Percentiles rank a stretch among this genome's conserved stretches.
Conservation (phyloP, 2,113 vertebrate genomes). For the Alces alces region DNA sequence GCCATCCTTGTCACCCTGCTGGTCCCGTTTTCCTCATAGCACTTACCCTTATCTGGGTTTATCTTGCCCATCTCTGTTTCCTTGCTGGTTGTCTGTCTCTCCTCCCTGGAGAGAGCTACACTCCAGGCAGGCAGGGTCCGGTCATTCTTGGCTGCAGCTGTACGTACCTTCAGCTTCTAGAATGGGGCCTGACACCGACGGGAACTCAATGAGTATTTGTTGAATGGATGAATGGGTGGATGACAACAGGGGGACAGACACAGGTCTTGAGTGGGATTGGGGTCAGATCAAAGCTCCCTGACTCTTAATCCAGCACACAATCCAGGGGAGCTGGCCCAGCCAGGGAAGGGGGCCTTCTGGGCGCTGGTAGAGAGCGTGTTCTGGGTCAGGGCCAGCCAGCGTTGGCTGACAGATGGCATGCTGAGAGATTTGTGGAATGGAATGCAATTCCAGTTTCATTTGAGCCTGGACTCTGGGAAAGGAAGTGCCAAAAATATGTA, state of each 20-base stretch:
- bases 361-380: not conserved
- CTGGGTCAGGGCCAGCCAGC: not conserved
- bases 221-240: conserved; percentile 68
- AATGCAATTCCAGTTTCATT: not conserved
- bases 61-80: not conserved
- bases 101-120: not conserved
- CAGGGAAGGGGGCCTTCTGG: not conserved
- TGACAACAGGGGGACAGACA: not conserved
- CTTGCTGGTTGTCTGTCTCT: not conserved
- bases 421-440: not conserved
- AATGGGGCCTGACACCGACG: fast-evolving
- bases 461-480: not conserved
- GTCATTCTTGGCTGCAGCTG: fast-evolving
- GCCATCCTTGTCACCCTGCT: not conserved
- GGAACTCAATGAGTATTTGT: conserved; percentile 56
- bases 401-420: not conserved
- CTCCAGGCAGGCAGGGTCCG: too few species aligned
- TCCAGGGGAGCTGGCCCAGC: not conserved
- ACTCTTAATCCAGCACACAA: not conserved
- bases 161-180: not conserved
- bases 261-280: not conserved
- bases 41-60: not conserved
- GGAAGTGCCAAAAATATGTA: not conserved
- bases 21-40: not conserved
- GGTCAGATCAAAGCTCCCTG: not conserved